A percentile compares a stretch with the other conserved stretches of the same genome.
Conservation (phyloP, 2,888 invertebrate species). For the Anorthoa munda region DNA sequence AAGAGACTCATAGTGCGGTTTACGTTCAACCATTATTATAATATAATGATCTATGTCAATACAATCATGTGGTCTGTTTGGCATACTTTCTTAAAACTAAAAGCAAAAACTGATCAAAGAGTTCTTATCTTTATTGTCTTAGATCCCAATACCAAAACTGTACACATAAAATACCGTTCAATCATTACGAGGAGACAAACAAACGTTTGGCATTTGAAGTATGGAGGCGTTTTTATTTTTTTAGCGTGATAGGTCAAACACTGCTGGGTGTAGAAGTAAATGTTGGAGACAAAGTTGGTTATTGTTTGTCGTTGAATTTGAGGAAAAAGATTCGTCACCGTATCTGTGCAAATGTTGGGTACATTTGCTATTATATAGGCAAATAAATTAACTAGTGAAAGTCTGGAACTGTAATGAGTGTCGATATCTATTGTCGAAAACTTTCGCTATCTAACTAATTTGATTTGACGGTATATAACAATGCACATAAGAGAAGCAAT, state of each 20-base stretch:
- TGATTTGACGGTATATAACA: too few species aligned
- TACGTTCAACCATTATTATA: constrained; percentile 37
- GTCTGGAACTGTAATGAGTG: too few species aligned
- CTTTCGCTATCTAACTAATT: too few species aligned
- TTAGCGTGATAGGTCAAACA: constrained; percentile 50
- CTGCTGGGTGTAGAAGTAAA: constrained; percentile 6
- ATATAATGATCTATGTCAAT: constrained; percentile 47
- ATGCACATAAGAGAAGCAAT: too few species aligned
- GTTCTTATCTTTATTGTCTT: constrained; percentile 41
- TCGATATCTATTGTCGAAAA: too few species aligned
- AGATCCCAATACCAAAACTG: constrained; percentile 34
- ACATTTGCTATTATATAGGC: neutral
- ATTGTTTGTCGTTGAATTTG: neutral
- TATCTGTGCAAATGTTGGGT: neutral
- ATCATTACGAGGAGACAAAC: constrained; percentile 51
- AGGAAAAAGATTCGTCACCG: neutral
- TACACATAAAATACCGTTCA: constrained; percentile 56
- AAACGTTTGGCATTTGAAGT: constrained; percentile 48
- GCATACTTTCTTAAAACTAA: constrained; percentile 51
- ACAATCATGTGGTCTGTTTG: constrained; percentile 42
- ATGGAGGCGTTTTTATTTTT: constrained; percentile 40
- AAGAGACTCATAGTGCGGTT: constrained; percentile 43
- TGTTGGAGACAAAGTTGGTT: constrained; percentile 3
- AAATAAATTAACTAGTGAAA: too few species aligned
- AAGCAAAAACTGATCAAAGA: constrained; percentile 51